Base-by-base conservation (phyloP, 2,888 invertebrate genomes). In the Acrobasis suavella region DNA sequence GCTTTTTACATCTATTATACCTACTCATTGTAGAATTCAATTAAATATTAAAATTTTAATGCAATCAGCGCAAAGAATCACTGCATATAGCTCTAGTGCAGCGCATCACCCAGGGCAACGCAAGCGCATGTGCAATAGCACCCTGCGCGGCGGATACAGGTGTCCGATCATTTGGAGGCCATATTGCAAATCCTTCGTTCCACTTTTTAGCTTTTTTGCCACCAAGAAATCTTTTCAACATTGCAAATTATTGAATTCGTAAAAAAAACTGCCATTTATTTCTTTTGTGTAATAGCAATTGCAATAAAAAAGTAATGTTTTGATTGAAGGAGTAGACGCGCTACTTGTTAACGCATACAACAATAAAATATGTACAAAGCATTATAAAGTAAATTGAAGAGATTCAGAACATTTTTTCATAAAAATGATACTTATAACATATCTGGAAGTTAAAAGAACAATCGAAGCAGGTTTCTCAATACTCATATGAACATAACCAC, bases 111-210 rank as follows among this genome's bases (percentile, higher is more conserved):
- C 37, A 49, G 16, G 55, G 62, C 62, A 49, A 60, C 12, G 32
- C 7, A 42, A 38, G 62, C 46, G 61, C 60, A 65, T 56, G 59
- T 63, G 63, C 65, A 60, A 68, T 63, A 69, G 69, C 69, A 64
- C 65, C 64, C 67, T 63, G 66, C 68, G 66, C 74, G 78, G 74
- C 85, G 87, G 89, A 89, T 87, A 89, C 89, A 89, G 89, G 86
- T 89, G 89, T 77, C 67, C 62, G 65, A 69, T 71, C 74, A 75
- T 74, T 76, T 74, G 72, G 76, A 69, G 73, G 77, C 80, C 80
- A 81, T 80, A 74, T 81, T 80, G 77, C 77, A 80, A 86, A 83
- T 81, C 81, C 76, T 72, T 76, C 60, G 76, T 73, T 73, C 72
- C 66, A 66, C 68, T 75, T 80, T 81, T 79, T 77, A 68, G 59